These are phyloP conservation scores for Neelides sp. DNA, from an alignment of 1,140 invertebrate genomes.

Conservation along the genomic window DNA sequence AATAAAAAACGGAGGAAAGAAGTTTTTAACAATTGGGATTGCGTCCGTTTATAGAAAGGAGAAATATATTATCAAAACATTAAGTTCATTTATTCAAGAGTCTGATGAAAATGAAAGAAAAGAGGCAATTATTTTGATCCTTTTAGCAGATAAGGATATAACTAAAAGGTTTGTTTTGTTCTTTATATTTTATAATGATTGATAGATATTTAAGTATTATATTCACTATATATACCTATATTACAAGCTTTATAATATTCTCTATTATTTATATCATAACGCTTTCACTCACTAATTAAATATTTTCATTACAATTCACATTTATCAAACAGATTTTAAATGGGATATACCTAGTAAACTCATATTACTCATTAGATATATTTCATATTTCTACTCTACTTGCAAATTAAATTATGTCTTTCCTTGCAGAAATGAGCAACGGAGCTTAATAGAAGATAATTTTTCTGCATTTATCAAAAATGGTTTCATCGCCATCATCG, in stretches of 20 bases:
- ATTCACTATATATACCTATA: too few relatives aligned
- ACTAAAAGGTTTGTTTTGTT: conserved; percentile 9
- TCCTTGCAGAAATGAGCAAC: conserved; percentile 13
- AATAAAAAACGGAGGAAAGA: too few relatives aligned
- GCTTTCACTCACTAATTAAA: too few relatives aligned
- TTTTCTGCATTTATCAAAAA: conserved; percentile 20
- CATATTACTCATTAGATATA: background rate
- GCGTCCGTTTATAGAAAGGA: conserved; percentile 22
- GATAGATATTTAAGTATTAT: too few relatives aligned
- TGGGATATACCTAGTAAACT: too few relatives aligned
- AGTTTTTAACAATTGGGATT: conserved; percentile 27
- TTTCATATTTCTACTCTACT: background rate
- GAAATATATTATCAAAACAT: conserved; percentile 23
- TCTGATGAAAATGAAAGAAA: conserved; percentile 18
- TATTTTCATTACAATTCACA: too few relatives aligned
- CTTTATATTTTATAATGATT: conserved; percentile 1
- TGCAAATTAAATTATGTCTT: background rate
- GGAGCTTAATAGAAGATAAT: conserved; percentile 12
- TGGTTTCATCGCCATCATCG: conserved; percentile 28
- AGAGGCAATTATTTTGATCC: conserved; percentile 19
- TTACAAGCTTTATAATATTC: too few relatives aligned
- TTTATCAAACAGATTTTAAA: too few relatives aligned
- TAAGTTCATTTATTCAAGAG: conserved; percentile 20
- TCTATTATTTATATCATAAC: too few relatives aligned
- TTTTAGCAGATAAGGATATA: conserved; percentile 20